These are phyloP conservation scores for Vicugna pacos DNA, from an alignment of 2,113 vertebrate genomes.

Conservation along the genomic window DNA sequence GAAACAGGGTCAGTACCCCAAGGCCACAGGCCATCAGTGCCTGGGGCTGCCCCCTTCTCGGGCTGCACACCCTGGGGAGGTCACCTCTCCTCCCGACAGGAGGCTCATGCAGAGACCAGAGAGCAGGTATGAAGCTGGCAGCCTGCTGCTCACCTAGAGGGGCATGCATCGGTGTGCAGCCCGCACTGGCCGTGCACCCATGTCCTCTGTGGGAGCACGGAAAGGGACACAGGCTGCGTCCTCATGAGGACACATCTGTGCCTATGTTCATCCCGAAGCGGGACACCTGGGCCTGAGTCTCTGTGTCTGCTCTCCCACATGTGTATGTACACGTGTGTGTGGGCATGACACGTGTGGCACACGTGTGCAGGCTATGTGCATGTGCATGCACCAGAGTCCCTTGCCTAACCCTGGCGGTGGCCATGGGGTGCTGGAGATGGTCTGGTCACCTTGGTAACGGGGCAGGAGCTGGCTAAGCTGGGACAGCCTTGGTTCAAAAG, in stretches of 20 bases:
- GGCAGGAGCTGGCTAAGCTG: constrained; percentile 53
- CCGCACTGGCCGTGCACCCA: not conserved
- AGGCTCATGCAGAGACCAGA: not conserved
- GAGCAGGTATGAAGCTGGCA: too few relatives aligned
- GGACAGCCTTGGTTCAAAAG: constrained; percentile 58
- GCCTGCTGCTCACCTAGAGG: not conserved
- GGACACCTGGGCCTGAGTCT: too few relatives aligned
- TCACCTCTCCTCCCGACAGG: too few relatives aligned
- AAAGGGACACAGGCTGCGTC: not conserved
- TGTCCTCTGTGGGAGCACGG: not conserved
- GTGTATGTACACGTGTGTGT: not conserved
- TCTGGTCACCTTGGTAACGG: constrained; percentile 69
- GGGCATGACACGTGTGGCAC: not conserved
- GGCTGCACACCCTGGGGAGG: not conserved
- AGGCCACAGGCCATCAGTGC: too few relatives aligned
- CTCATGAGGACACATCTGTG: not conserved
- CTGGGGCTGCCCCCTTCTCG: not conserved
- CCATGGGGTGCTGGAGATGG: not conserved
- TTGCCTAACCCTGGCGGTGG: not conserved
- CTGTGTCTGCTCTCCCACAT: not conserved
- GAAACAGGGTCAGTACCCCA: not conserved
- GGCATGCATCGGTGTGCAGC: fast-evolving
- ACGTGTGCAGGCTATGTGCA: not conserved
- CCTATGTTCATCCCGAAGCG: fast-evolving
- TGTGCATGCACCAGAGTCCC: not conserved